Base-by-base conservation (phyloP, 2,888 invertebrate species). In the Athetis lepigone region DNA sequence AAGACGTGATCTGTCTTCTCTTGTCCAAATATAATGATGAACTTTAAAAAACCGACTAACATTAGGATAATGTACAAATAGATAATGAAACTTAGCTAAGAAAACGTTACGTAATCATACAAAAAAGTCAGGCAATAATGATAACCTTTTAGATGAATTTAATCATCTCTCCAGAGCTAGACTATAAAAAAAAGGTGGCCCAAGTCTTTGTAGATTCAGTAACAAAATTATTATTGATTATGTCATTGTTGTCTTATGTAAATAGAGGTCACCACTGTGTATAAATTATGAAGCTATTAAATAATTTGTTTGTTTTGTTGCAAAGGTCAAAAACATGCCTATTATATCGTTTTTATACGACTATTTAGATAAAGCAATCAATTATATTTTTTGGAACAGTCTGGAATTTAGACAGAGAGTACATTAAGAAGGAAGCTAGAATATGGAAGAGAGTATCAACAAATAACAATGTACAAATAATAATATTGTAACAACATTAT, bases 251-350 rank as follows among this genome's bases (percentile, higher is more conserved):
- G 40, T 70, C 21, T 62, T 56, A 62, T 62, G 45, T 52, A 46
- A 73, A 74, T 43, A 65, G 60, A 63, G 68, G 71, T 68, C 68
- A 65, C 2, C 23, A 18, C 13, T 29, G 23, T 50, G 51, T 47
- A 57, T 68, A 65, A 56, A 51, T 65, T 55, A 71, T 60, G 42
- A 39, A 29, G 39, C 47, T 62, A 50, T 68, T 58, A 75, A 72
- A 64, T 50, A 43, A 62, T 63, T 65, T 75, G 62, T 71, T 68
- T 62, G 49, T 61, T 56, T n/a, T 51, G 55, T 19, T 55, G n/a
- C 42, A 72, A 79, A 79, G 73, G 72, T 72, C 76, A 79, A 68
- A 71, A 49, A 56, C 51, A 33, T 52, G 57, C 27, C 37, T n/a
- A 51, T 42, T 37, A 36, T 50, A 45, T 59, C 70, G 40, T 75